Conservation (phyloP, 2,797 vertebrate genomes). For the Anguilla marmorata region DNA sequence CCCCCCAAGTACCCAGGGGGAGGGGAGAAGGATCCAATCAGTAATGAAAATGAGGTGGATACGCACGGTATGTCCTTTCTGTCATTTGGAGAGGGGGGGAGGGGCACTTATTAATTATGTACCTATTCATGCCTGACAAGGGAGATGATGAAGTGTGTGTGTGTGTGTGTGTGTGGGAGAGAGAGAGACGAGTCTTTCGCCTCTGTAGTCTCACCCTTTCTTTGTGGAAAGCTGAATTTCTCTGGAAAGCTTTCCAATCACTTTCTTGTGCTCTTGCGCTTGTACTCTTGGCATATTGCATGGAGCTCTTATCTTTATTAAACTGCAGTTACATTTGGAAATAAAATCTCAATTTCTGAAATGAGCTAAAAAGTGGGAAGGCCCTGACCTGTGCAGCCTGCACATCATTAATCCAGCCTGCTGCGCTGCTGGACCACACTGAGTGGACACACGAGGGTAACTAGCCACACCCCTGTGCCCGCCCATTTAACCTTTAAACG, state of each 20-base stretch:
- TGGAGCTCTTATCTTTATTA: slow-evolving; percentile 52
- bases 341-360: not conserved
- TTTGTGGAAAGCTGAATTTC: slow-evolving; percentile 43
- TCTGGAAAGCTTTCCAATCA: slow-evolving; percentile 54
- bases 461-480: too few relatives aligned
- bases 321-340: slow-evolving; percentile 42
- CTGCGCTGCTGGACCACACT: too few relatives aligned
- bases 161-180: slow-evolving; percentile 18
- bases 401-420: not conserved
- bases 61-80: slow-evolving; percentile 62
- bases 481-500: too few relatives aligned
- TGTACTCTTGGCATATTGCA: slow-evolving; percentile 39
- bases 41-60: slow-evolving; percentile 66
- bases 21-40: slow-evolving; percentile 77
- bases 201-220: slow-evolving; percentile 44
- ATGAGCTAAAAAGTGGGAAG: not conserved
- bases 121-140: not conserved
- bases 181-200: slow-evolving; percentile 56
- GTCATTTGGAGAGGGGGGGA: not conserved
- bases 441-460: too few relatives aligned
- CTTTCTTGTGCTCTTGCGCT: slow-evolving; percentile 39
- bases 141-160: not conserved
- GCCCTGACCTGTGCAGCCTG: not conserved
- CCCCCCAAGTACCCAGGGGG: slow-evolving; percentile 80
- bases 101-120: too few relatives aligned